These are phyloP conservation scores for Otolemur garnettii DNA, from an alignment of 2,113 vertebrate species.

Conservation along the genomic window DNA sequence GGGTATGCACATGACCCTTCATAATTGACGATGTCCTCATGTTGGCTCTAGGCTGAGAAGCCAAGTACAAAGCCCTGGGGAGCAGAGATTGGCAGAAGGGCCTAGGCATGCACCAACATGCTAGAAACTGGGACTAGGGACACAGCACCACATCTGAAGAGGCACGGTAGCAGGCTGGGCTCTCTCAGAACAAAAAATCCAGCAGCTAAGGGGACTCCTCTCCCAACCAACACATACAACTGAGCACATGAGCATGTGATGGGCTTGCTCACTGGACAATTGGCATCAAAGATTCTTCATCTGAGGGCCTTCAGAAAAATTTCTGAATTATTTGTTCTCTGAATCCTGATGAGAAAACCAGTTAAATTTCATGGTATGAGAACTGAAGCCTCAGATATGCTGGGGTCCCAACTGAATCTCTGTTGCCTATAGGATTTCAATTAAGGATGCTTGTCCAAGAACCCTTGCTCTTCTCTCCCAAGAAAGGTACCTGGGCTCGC, in stretches of 20 bases:
- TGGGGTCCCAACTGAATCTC: not conserved
- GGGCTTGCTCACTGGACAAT: not conserved
- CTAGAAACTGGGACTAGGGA: not conserved
- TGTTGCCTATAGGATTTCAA: not conserved
- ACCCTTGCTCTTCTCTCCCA: not conserved
- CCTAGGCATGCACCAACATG: not conserved
- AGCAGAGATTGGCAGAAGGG: not conserved
- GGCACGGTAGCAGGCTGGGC: not conserved
- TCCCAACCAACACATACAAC: too few species aligned
- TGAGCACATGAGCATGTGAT: not conserved
- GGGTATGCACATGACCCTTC: not conserved
- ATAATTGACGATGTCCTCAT: not conserved
- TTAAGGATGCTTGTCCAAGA: not conserved
- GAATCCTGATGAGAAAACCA: conserved; percentile 54
- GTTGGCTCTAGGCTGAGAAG: not conserved
- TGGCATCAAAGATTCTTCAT: not conserved
- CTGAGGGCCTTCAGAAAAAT: not conserved
- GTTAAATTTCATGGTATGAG: conserved; percentile 43
- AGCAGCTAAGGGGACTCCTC: not conserved
- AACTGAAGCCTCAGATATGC: conserved; percentile 10
- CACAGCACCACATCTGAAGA: not conserved
- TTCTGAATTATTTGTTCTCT: conserved; percentile 51
- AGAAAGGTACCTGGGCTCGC: conserved; percentile 91
- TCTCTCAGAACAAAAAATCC: not conserved
- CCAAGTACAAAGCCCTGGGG: not conserved